Conservation (phyloP, 2,113 vertebrate species). For the Dascyllus trimaculatus region DNA sequence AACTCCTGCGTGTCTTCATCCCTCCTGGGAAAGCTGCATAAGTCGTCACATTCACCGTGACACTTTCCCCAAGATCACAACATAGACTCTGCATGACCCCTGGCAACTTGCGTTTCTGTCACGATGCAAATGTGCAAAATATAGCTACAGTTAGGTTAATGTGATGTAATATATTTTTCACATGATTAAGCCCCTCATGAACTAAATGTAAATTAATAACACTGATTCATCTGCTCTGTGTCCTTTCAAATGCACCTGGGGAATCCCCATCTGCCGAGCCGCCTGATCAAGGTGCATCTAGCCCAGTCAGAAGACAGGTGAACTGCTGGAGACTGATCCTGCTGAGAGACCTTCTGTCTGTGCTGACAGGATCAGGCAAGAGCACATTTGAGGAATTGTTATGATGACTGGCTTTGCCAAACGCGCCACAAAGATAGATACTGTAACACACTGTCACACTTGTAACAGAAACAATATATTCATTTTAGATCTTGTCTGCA, state of each 20-base stretch:
- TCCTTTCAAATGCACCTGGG: conserved; percentile 50
- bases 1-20: neutral
- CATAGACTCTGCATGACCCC: conserved; percentile 1
- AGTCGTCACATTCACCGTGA: neutral
- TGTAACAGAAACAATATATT: neutral
- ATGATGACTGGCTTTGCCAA: conserved; percentile 33
- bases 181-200: conserved; percentile 32
- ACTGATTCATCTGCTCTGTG: conserved; percentile 33
- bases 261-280: conserved; percentile 68
- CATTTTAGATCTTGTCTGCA: neutral
- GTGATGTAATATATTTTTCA: conserved; percentile 6
- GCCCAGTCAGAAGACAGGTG: conserved; percentile 50
- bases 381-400: conserved; percentile 39
- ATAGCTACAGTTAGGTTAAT: neutral
- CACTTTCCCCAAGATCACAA: conserved; percentile 3
- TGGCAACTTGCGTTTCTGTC: neutral
- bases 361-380: conserved; percentile 32
- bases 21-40: neutral
- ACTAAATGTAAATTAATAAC: conserved; percentile 43
- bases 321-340: conserved; percentile 30
- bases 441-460: neutral
- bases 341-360: conserved; percentile 65
- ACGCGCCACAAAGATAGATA: conserved; percentile 7
- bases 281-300: conserved; percentile 55
- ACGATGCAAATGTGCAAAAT: conserved; percentile 9